A percentile compares a stretch with the other conserved stretches of the same genome.
Evolutionary conservation across 2,797 vertebrate species (phyloP).

Genomic region (Meriones psammophilus): DNA sequence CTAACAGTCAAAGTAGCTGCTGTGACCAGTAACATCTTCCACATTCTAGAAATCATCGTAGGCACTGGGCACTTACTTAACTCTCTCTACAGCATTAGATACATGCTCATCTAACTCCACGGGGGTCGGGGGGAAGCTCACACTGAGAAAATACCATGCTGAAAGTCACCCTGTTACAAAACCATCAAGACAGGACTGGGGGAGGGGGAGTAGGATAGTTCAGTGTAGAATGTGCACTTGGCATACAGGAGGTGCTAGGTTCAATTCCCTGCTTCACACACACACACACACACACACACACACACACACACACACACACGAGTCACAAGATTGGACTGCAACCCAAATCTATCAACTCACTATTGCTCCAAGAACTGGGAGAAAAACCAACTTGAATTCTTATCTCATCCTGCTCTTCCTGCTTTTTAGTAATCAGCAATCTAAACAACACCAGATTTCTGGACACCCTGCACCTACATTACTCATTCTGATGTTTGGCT

Average conservation of each 20-base stretch:
- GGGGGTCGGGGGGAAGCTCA: not conserved
- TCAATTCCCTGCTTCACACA: not conserved
- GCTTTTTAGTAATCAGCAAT: slow-evolving; percentile 4
- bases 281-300: too few relatives aligned
- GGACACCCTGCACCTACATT: not conserved
- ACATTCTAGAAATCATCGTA: slow-evolving; percentile 7
- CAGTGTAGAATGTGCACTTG: not conserved
- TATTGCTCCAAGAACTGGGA: not conserved
- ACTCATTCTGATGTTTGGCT: slow-evolving; percentile 5
- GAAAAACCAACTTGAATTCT: not conserved
- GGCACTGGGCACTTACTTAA: not conserved
- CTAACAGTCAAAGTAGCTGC: not conserved
- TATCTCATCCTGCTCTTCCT: not conserved
- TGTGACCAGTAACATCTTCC: not conserved
- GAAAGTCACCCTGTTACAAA: not conserved
- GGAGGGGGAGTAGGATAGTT: not conserved
- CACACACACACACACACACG: too few relatives aligned
- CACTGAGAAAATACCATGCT: not conserved
- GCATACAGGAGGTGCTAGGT: not conserved
- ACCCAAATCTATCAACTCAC: not conserved
- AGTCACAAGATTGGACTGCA: not conserved
- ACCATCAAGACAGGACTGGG: not conserved
- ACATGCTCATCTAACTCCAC: not conserved
- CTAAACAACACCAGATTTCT: slow-evolving; percentile 18
- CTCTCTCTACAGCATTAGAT: not conserved